Evolutionary conservation across 64 coral and sea anemone species (phyloP).

Genomic region (Montipora cactus): DNA sequence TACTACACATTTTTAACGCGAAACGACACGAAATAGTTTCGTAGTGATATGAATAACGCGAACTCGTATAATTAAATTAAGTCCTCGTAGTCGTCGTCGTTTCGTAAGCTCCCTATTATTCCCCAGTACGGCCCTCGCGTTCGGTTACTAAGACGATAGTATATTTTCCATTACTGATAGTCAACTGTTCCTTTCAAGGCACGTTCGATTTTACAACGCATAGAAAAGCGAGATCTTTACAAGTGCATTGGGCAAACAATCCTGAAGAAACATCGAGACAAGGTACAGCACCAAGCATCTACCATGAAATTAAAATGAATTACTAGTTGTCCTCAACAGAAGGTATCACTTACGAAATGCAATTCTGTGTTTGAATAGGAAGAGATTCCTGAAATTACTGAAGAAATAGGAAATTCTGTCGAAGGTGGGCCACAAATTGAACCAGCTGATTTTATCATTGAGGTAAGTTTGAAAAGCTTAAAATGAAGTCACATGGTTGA

Average conservation of each 20-base stretch:
- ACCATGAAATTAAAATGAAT: neutral
- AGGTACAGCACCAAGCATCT: slow-evolving; percentile 13
- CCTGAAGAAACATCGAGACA: slow-evolving; percentile 53
- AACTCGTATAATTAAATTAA: too few relatives aligned
- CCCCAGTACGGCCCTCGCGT: too few relatives aligned
- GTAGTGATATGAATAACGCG: too few relatives aligned
- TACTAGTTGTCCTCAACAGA: neutral
- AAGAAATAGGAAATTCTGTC: slow-evolving; percentile 37
- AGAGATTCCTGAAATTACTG: slow-evolving; percentile 72
- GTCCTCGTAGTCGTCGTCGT: too few relatives aligned
- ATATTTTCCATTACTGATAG: neutral
- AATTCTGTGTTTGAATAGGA: slow-evolving; percentile 26
- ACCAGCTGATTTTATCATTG: slow-evolving; percentile 70
- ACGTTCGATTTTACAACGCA: slow-evolving; percentile 64
- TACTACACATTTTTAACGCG: too few relatives aligned
- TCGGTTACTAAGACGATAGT: too few relatives aligned
- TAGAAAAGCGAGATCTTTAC: slow-evolving; percentile 80
- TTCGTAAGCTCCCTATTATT: too few relatives aligned
- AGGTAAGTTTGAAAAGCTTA: slow-evolving; percentile 31
- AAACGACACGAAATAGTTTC: too few relatives aligned
- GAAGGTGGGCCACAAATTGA: slow-evolving; percentile 11
- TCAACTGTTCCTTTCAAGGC: slow-evolving; percentile 55
- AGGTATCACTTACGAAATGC: neutral
- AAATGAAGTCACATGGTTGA: too few relatives aligned
- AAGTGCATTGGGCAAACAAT: slow-evolving; percentile 90